Percentiles rank a stretch among this genome's conserved stretches.
Evolutionary conservation across 2,797 vertebrate species (phyloP).

Genomic region (Poecilia picta): DNA sequence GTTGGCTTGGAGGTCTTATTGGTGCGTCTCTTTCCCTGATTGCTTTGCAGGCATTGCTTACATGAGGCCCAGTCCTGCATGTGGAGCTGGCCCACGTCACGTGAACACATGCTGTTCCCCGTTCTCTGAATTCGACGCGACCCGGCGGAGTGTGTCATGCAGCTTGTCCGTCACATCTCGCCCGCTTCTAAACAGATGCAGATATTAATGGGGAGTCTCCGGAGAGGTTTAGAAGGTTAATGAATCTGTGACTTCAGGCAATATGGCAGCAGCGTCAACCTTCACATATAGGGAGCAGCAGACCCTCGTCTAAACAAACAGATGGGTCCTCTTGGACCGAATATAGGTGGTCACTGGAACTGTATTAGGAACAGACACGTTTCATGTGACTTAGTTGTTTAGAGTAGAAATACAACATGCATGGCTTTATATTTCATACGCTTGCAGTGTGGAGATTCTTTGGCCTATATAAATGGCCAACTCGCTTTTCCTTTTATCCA

Average conservation of each 20-base stretch:
- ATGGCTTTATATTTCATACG: too few species aligned
- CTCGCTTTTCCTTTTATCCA: conserved; percentile 17
- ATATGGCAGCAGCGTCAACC: conserved; percentile 69
- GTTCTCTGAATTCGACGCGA: conserved; percentile 58
- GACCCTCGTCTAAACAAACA: conserved; percentile 59
- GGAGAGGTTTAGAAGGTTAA: conserved; percentile 70
- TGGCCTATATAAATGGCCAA: conserved; percentile 4
- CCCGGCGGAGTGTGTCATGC: conserved; percentile 40
- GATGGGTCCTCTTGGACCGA: conserved; percentile 62
- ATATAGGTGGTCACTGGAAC: conserved; percentile 18
- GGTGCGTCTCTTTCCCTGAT: conserved; percentile 28
- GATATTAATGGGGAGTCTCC: conserved; percentile 67
- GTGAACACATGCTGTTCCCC: conserved; percentile 37
- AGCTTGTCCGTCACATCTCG: conserved; percentile 46
- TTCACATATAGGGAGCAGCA: conserved; percentile 53
- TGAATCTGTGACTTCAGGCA: conserved; percentile 73
- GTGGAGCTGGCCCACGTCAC: conserved; percentile 35
- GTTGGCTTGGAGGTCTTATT: neutral
- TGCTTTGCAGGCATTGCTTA: conserved; percentile 56
- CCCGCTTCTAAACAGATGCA: conserved; percentile 69
- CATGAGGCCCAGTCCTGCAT: conserved; percentile 31
- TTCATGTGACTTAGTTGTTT: conserved; percentile 22
- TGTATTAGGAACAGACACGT: conserved; percentile 41
- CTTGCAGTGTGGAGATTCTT: conserved; percentile 9
- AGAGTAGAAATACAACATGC: too few species aligned